These are phyloP conservation scores for Cactoblastis cactorum DNA, from an alignment of 2,888 invertebrate species.

Conservation along the genomic window DNA sequence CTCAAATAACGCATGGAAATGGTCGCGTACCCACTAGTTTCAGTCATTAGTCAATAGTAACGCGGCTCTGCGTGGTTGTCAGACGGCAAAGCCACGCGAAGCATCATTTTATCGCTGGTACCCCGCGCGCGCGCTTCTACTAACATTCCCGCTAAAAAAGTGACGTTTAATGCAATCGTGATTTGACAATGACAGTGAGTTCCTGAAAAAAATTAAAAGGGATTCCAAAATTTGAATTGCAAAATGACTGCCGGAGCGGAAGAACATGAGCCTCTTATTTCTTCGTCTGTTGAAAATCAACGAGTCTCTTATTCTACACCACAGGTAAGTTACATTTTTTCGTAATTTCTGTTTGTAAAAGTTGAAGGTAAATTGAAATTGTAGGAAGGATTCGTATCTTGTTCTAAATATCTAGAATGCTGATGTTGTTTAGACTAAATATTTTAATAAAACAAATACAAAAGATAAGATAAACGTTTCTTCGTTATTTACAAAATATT, in stretches of 20 bases:
- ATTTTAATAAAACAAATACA: background rate
- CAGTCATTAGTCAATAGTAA: constrained; percentile 20
- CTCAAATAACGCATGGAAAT: background rate
- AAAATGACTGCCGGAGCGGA: constrained; percentile 70
- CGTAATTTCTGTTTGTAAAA: background rate
- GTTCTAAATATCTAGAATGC: background rate
- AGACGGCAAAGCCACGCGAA: constrained; percentile 23
- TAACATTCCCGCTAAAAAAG: constrained; percentile 37
- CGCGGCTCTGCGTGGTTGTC: constrained; percentile 2
- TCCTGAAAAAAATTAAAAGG: background rate
- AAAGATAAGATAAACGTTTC: background rate
- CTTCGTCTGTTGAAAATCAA: constrained; percentile 65
- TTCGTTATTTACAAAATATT: constrained; percentile 2
- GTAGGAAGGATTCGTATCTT: background rate
- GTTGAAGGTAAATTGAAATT: background rate
- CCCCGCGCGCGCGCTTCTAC: constrained; percentile 27
- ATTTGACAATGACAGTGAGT: constrained; percentile 16
- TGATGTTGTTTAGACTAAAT: background rate
- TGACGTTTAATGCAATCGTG: constrained; percentile 6
- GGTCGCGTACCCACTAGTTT: background rate
- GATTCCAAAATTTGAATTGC: constrained; percentile 22
- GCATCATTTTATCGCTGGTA: constrained; percentile 25
- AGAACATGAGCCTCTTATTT: constrained; percentile 73
- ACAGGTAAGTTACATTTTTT: constrained; percentile 32
- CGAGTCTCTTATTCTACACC: constrained; percentile 61